Conservation (phyloP, 2,888 invertebrate genomes). For the Xylota segnis region DNA sequence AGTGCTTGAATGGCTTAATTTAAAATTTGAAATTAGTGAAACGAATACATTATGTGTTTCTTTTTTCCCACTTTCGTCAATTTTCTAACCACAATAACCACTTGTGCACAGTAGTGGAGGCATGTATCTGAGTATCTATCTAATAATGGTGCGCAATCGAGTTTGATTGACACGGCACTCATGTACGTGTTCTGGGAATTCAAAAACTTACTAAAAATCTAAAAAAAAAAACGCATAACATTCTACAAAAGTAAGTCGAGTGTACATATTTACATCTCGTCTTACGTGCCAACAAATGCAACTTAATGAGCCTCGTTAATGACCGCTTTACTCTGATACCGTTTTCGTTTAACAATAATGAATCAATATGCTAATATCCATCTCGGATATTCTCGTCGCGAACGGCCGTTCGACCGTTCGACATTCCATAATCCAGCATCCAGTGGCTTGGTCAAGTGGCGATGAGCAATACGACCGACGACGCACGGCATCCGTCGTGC, state of each 20-base stretch:
- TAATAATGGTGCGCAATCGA: not conserved
- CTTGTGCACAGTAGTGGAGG: too few species aligned
- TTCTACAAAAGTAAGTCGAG: not conserved
- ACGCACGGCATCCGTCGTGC: not conserved
- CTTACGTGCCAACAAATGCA: slow-evolving; percentile 12
- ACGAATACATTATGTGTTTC: too few species aligned
- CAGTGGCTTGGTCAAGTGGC: not conserved
- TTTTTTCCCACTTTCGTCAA: too few species aligned
- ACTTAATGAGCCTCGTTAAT: slow-evolving; percentile 39
- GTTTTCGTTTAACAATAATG: slow-evolving; percentile 45
- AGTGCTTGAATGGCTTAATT: too few species aligned
- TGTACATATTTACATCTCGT: not conserved
- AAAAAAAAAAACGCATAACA: not conserved
- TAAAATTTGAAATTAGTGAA: too few species aligned
- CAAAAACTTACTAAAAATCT: not conserved
- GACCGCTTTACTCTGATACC: slow-evolving; percentile 39
- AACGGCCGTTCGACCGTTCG: not conserved
- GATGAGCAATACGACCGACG: slow-evolving; percentile 2
- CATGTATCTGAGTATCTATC: not conserved
- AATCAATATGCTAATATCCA: slow-evolving; percentile 51
- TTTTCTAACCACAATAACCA: too few species aligned
- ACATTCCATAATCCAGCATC: slow-evolving; percentile 30
- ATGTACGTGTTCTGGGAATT: not conserved
- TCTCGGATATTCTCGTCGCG: not conserved
- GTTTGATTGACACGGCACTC: not conserved